Conservation (phyloP, 2,888 invertebrate genomes). For the Chloroclysta siterata region DNA sequence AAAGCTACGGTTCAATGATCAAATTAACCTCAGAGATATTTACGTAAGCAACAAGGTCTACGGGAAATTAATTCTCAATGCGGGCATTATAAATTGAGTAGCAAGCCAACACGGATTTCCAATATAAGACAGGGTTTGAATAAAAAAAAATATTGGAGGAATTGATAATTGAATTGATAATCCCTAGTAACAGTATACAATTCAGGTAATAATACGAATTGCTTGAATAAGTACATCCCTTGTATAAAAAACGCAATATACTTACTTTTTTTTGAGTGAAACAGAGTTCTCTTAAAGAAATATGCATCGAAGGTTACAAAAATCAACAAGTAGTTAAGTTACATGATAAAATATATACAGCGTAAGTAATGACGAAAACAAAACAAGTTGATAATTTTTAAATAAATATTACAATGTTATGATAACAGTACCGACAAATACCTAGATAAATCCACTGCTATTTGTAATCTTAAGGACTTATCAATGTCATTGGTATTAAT, state of each 20-base stretch:
- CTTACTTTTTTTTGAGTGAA: too few species aligned
- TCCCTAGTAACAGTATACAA: too few species aligned
- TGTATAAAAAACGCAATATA: too few species aligned
- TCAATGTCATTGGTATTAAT: constrained; percentile 25
- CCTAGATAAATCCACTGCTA: neutral
- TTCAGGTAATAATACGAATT: too few species aligned
- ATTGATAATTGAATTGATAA: too few species aligned
- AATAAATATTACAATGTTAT: constrained; percentile 14
- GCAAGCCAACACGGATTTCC: constrained; percentile 35
- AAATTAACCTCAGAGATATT: constrained; percentile 18
- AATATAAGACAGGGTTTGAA: constrained; percentile 13
- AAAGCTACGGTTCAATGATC: constrained; percentile 24
- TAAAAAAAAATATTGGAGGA: too few species aligned
- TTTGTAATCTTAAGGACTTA: constrained; percentile 15
- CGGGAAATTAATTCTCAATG: constrained; percentile 52
- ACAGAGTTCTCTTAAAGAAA: neutral
- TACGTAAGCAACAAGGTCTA: constrained; percentile 39
- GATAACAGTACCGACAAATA: constrained; percentile 20
- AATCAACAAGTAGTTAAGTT: constrained; percentile 5
- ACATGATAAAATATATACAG: neutral
- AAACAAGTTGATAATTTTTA: constrained; percentile 10
- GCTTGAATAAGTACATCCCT: too few species aligned
- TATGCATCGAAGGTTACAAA: constrained; percentile 12
- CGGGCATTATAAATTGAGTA: constrained; percentile 29
- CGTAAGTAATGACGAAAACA: constrained; percentile 11